Base-by-base conservation (phyloP, 2,888 invertebrate species). In the Tetragonisca angustula region DNA sequence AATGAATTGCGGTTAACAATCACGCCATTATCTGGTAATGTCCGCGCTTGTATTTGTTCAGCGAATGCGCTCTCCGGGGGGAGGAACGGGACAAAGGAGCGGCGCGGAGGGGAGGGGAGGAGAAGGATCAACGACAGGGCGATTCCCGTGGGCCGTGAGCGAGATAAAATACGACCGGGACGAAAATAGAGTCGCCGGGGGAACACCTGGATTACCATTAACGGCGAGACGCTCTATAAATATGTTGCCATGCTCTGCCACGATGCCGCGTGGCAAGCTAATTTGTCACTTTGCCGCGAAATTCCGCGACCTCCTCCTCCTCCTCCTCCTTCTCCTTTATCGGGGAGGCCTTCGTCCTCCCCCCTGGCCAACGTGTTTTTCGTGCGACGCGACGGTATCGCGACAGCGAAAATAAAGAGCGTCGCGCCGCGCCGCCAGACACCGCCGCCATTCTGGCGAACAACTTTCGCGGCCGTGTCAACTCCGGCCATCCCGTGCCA, bases 131-230 rank as follows among this genome's bases (percentile, higher is more conserved):
- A 52, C 21, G 67, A 43, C 43, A 43, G 43, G 61, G 68, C 65
- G 79, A 80, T 85, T 43, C 67, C 76, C 77, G 86, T 85, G 86
- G 86, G 85, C 70, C 72, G 74, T n/a, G 80, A 49, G 15, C 59
- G 54, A 80, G 86, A 86, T 85, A 83, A 86, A 43, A 43, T 43
- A 87, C 83, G 76, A 56, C 70, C 56, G 80, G 36, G 71, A 86
- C 86, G 77, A 82, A 84, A 87, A 87, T 87, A 86, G 86, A 87
- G 81, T 73, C 83, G 78, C 67, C 70, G 81, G 32, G 83, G 75
- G 64, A 81, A 87, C 86, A 87, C 86, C 86, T 87, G 86, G 86
- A 79, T 76, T 72, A 83, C 86, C 76, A 80, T 86, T 86, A 83
- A 65, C 83, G 86, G 76, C 62, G 32, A 69, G 76, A 65, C 74